Evolutionary conservation across 2,797 vertebrate genomes (phyloP).

Genomic region (Cyclopterus lumpus): DNA sequence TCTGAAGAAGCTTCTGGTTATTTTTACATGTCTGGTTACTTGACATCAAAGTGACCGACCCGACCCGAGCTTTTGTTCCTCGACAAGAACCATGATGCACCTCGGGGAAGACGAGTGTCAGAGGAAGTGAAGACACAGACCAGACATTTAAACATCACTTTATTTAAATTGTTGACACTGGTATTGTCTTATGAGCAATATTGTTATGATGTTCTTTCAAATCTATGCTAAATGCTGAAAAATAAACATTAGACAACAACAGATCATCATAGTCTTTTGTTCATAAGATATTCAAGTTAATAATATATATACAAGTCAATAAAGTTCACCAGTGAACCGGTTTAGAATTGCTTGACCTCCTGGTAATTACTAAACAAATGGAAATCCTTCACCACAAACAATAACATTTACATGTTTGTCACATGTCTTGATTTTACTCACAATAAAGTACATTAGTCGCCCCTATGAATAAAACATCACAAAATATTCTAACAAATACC

Average conservation of each 20-base stretch:
- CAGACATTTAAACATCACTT: conserved; percentile 25
- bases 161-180: conserved; percentile 5
- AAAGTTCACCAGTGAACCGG: background rate
- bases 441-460: background rate
- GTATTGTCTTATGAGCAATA: background rate
- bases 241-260: conserved; percentile 6
- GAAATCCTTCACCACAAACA: conserved; percentile 30
- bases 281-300: background rate
- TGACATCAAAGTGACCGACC: conserved; percentile 38
- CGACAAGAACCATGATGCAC: conserved; percentile 18
- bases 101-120: background rate
- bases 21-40: conserved; percentile 26
- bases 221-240: background rate
- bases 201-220: conserved; percentile 8
- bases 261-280: background rate
- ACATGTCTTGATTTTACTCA: background rate
- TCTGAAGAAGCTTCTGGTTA: conserved; percentile 32
- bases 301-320: background rate
- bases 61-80: conserved; percentile 29
- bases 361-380: background rate
- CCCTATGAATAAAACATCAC: background rate
- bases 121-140: conserved; percentile 21
- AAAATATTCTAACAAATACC: background rate
- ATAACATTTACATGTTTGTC: conserved; percentile 14
- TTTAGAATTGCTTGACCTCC: background rate